Percentiles rank a stretch among this genome's conserved stretches.
These are phyloP conservation scores for Drosophila repleta DNA, from an alignment of 1,140 invertebrate species.

Conservation along the genomic window DNA sequence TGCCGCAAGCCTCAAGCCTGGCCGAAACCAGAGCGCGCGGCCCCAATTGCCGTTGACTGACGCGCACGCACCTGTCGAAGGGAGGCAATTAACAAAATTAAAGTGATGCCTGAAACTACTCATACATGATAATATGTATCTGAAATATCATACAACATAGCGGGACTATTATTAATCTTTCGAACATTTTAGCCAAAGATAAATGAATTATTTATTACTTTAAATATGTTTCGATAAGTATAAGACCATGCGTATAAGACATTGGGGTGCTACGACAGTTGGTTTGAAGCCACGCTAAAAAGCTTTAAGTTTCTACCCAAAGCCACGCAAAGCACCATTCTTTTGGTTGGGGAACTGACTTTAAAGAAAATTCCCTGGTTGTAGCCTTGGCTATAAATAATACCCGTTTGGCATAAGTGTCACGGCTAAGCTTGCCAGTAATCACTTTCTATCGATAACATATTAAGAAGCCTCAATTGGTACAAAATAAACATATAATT, in stretches of 20 bases:
- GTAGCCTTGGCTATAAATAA: not conserved
- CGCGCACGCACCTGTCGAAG: slow-evolving; percentile 50
- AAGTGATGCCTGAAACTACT: not conserved
- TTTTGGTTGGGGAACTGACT: not conserved
- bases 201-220: no score
- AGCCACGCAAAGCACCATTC: not conserved
- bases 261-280: no score
- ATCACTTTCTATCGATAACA: not conserved
- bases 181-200: no score
- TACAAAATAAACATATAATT: no score
- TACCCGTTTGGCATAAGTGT: not conserved
- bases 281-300: not conserved
- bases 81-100: slow-evolving; percentile 18
- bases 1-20: not conserved
- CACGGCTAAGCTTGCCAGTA: not conserved
- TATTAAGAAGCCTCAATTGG: not conserved
- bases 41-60: slow-evolving; percentile 63
- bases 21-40: not conserved
- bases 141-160: no score
- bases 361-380: not conserved
- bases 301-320: not conserved
- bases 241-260: no score
- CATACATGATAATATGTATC: no score
- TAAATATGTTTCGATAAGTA: no score
- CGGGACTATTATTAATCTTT: not conserved